Conservation (phyloP, 30 jellyfish, hydroid and myxozoan species). For the Hydra vulgaris region DNA sequence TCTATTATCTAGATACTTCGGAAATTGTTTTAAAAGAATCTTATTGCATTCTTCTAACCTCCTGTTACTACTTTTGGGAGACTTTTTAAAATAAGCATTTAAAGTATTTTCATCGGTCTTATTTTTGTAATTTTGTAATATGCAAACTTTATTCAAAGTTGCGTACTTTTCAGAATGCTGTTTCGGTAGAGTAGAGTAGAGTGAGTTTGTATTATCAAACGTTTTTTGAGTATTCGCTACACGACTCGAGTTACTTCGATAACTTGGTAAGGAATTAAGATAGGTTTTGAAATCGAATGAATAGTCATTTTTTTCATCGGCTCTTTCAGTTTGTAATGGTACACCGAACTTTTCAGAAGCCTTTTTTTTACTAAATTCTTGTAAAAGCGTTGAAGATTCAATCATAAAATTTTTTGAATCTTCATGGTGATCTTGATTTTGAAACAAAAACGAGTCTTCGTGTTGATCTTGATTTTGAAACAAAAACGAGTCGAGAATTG, state of each 20-base stretch:
- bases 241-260: not conserved
- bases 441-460: constrained; percentile 4
- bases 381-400: not conserved
- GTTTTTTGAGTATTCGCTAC: not conserved
- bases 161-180: not conserved
- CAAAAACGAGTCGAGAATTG: constrained; percentile 1
- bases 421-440: not conserved
- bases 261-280: not conserved
- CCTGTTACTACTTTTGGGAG: not conserved
- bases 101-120: not conserved
- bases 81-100: not conserved
- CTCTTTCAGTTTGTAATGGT: not conserved
- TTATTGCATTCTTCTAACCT: not conserved
- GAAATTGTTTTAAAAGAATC: not conserved
- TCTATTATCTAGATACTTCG: not conserved
- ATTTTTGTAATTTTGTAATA: not conserved
- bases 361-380: not conserved
- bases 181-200: not conserved
- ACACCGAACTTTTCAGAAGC: not conserved
- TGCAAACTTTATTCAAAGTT: not conserved
- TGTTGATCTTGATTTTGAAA: not conserved
- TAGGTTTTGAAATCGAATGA: not conserved
- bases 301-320: not conserved
- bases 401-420: not conserved
- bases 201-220: not conserved